These are phyloP conservation scores for Paguma larvata DNA, from an alignment of 2,797 vertebrate genomes.

Conservation along the genomic window DNA sequence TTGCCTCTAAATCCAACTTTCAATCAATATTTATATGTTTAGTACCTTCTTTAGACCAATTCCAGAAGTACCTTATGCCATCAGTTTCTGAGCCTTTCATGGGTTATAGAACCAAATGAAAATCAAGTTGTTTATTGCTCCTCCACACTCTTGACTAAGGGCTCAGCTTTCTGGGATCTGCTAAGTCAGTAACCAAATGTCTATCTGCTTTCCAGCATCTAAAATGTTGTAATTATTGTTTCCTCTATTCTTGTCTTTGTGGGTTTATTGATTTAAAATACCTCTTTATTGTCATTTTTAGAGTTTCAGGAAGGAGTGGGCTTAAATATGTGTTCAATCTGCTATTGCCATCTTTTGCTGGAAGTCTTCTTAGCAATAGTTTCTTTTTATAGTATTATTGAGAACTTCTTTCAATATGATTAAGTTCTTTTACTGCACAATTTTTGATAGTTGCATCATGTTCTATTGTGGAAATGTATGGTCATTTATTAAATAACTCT, in stretches of 20 bases:
- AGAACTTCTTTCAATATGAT: neutral
- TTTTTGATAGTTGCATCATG: neutral
- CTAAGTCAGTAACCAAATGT: neutral
- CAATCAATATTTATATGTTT: neutral
- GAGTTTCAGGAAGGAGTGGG: constrained; percentile 1
- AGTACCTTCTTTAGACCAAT: neutral
- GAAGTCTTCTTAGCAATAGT: neutral
- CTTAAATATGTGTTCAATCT: neutral
- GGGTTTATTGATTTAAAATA: neutral
- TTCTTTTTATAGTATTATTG: neutral
- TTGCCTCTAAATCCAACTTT: neutral
- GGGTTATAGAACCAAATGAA: neutral
- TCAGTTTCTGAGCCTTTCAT: neutral
- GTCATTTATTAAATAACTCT: constrained; percentile 40
- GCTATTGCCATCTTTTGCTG: neutral
- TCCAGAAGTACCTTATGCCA: neutral
- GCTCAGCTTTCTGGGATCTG: neutral
- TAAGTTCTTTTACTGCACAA: neutral
- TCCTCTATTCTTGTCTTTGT: neutral
- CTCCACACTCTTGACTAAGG: neutral
- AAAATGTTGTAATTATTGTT: neutral
- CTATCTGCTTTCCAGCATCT: neutral
- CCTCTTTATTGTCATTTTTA: neutral
- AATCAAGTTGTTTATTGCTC: neutral
- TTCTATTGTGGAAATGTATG: neutral